These are phyloP conservation scores for Cnemophilus loriae DNA, from an alignment of 2,113 vertebrate genomes.

Conservation along the genomic window DNA sequence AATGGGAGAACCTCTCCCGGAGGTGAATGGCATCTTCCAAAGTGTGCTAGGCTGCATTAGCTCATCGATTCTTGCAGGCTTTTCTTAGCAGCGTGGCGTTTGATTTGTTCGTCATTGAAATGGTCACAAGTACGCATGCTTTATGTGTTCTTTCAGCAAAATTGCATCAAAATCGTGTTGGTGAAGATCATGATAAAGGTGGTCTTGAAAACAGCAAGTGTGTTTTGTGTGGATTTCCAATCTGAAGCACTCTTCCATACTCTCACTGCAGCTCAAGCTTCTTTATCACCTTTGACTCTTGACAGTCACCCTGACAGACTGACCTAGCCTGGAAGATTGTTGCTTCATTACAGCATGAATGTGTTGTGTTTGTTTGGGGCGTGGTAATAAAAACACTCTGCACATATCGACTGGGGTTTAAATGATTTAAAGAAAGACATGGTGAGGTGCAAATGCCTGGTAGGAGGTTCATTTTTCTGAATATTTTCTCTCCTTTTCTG, in stretches of 20 bases:
- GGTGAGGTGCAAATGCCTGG: background rate
- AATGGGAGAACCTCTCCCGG: background rate
- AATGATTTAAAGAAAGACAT: background rate
- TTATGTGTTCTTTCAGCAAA: background rate
- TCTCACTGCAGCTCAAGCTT: background rate
- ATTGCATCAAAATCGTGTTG: background rate
- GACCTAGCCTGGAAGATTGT: background rate
- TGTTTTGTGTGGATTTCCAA: background rate
- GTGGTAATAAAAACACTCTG: background rate
- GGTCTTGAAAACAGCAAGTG: background rate
- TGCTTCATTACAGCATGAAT: background rate
- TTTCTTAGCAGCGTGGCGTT: background rate
- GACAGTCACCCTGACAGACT: background rate
- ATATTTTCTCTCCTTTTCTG: background rate
- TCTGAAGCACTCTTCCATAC: background rate
- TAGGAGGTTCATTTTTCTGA: background rate
- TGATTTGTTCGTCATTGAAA: background rate
- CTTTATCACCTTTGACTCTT: background rate
- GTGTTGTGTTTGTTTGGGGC: background rate
- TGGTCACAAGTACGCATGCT: background rate
- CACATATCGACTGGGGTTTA: accelerated
- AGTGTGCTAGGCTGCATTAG: background rate
- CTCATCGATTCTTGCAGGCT: background rate
- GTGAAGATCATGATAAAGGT: background rate
- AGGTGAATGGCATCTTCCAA: background rate